Percentiles rank a stretch among this genome's conserved stretches.
phyloP scores from a whole-genome alignment of 2,888 invertebrate species.

The Tetanocera ferruginea region DNA sequence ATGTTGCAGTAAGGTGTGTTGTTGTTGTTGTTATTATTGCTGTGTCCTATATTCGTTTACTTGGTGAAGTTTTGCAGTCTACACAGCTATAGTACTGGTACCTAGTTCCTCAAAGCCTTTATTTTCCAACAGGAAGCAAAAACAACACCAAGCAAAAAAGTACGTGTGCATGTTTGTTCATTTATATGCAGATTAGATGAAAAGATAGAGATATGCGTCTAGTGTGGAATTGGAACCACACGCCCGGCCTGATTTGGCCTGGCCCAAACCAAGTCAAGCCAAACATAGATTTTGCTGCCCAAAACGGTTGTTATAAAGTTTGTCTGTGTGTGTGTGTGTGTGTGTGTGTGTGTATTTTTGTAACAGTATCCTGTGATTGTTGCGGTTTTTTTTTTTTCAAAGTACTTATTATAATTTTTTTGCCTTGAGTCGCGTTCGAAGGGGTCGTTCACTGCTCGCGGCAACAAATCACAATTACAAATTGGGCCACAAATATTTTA shows the following conservation, averaged over 20 bases:
- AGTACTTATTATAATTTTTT: background rate
- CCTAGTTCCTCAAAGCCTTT: background rate
- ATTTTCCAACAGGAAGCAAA: background rate
- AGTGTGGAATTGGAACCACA: background rate
- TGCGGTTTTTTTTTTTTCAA: background rate
- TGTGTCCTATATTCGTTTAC: constrained; percentile 24
- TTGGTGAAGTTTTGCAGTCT: background rate
- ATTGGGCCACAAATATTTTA: constrained; percentile 23
- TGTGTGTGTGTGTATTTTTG: background rate
- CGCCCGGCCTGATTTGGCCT: background rate
- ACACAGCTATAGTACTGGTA: background rate
- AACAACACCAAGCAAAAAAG: constrained; percentile 2
- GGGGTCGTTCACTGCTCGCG: background rate
- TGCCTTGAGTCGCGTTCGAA: background rate
- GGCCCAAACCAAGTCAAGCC: background rate
- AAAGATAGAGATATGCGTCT: constrained; percentile 23
- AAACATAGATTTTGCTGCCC: constrained; percentile 1
- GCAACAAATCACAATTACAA: constrained; percentile 26
- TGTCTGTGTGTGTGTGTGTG: background rate
- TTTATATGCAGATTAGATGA: constrained; percentile 25
- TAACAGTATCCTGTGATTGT: background rate
- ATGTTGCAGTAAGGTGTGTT: background rate
- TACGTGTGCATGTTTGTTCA: background rate
- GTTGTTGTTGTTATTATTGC: background rate
- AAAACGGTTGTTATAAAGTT: background rate